Evolutionary conservation across 2,797 vertebrate genomes (phyloP).

Genomic region (Sebastes iracundus): DNA sequence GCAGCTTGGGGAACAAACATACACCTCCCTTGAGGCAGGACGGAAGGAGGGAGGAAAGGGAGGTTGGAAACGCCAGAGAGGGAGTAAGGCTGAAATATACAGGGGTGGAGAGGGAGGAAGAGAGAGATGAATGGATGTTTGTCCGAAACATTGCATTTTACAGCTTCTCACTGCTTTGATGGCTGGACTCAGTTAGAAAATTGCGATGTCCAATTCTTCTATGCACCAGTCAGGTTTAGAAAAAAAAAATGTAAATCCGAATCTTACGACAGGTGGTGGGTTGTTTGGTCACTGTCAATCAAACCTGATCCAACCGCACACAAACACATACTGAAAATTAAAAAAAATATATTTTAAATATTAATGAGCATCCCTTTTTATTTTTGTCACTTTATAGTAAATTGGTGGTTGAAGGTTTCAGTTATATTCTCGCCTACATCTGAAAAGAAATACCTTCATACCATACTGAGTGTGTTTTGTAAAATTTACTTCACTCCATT

Average conservation of each 20-base stretch:
- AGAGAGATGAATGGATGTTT: neutral
- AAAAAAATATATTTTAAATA: neutral
- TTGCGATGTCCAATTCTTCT: neutral
- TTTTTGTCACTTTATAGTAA: neutral
- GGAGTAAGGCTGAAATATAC: neutral
- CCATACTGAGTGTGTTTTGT: neutral
- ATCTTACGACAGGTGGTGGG: neutral
- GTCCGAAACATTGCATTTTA: neutral
- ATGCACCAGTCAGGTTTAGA: neutral
- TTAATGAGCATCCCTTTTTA: neutral
- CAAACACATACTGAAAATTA: too few relatives aligned
- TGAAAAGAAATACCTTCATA: neutral
- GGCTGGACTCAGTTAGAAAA: neutral
- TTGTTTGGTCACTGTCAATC: neutral
- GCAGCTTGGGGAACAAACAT: constrained; percentile 44
- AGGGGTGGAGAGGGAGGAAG: neutral
- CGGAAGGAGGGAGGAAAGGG: neutral
- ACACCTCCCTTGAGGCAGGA: constrained; percentile 14
- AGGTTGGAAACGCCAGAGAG: neutral
- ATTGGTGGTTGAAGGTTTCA: neutral
- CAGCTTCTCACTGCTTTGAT: neutral
- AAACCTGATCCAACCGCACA: neutral
- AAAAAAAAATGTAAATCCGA: neutral
- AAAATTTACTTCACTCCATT: neutral
- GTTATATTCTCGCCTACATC: neutral